phyloP scores from a whole-genome alignment of 2,888 invertebrate species.

The Antheraea yamamai region DNA sequence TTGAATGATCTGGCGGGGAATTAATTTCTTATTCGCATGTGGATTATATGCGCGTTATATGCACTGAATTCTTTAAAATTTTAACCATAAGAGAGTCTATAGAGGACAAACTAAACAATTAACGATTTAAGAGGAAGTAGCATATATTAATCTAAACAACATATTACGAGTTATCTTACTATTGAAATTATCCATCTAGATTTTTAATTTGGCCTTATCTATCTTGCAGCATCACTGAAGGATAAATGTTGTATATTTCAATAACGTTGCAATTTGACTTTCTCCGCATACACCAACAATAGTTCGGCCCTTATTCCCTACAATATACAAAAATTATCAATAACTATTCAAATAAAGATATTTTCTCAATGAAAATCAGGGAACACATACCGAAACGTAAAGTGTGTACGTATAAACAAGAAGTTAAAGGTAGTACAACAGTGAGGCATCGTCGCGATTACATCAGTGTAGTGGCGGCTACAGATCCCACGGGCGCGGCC shows the following conservation, averaged over 20 bases:
- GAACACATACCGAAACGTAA: conserved; percentile 1
- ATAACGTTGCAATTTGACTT: neutral
- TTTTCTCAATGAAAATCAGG: conserved; percentile 4
- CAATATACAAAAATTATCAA: neutral
- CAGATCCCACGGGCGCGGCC: neutral
- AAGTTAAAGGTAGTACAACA: neutral
- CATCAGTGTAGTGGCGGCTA: neutral
- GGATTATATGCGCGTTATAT: neutral
- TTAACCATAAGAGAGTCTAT: neutral
- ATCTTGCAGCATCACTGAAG: neutral
- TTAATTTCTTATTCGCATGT: neutral
- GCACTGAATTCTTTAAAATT: neutral
- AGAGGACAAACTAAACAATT: no score
- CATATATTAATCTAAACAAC: neutral
- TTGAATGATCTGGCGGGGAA: neutral
- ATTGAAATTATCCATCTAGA: neutral
- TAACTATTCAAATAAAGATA: neutral
- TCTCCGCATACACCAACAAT: neutral
- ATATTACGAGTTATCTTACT: neutral
- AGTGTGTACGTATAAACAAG: neutral
- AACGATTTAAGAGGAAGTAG: no score
- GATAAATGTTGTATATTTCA: neutral
- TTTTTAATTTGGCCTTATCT: neutral
- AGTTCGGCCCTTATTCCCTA: neutral
- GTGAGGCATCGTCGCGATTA: neutral